Percentiles rank a stretch among this genome's conserved stretches.
phyloP scores from a whole-genome alignment of 2,113 vertebrate genomes.

The Saguinus midas region DNA sequence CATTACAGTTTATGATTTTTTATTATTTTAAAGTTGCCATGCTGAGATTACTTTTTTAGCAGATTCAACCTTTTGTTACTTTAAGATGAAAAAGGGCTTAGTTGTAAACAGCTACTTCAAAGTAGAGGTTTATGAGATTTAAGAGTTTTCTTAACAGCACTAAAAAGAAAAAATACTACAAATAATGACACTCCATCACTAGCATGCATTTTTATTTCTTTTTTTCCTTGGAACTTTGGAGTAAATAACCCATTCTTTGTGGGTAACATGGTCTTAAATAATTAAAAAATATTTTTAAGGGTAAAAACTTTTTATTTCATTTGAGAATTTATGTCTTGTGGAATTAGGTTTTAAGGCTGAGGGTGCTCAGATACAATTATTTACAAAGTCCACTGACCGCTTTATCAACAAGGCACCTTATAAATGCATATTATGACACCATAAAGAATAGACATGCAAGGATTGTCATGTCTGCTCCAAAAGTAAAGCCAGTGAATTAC shows the following conservation, averaged over 20 bases:
- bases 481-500: background rate
- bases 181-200: background rate
- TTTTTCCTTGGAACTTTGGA: background rate
- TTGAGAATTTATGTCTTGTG: background rate
- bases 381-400: background rate
- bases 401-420: background rate
- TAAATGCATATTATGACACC: background rate
- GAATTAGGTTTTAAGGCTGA: background rate
- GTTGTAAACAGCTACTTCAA: slow-evolving; percentile 12
- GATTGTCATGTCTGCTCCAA: background rate
- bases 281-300: background rate
- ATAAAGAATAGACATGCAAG: background rate
- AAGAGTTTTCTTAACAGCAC: background rate
- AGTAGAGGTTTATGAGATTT: background rate
- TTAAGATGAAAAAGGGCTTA: background rate
- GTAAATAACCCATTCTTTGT: background rate
- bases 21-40: background rate
- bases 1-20: background rate
- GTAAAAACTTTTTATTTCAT: background rate
- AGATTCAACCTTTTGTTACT: slow-evolving; percentile 5
- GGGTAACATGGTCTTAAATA: background rate
- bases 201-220: background rate
- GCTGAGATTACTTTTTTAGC: background rate
- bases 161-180: background rate
- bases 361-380: background rate